phyloP scores from a whole-genome alignment of 2,113 vertebrate genomes.

The Probosciger aterrimus region DNA sequence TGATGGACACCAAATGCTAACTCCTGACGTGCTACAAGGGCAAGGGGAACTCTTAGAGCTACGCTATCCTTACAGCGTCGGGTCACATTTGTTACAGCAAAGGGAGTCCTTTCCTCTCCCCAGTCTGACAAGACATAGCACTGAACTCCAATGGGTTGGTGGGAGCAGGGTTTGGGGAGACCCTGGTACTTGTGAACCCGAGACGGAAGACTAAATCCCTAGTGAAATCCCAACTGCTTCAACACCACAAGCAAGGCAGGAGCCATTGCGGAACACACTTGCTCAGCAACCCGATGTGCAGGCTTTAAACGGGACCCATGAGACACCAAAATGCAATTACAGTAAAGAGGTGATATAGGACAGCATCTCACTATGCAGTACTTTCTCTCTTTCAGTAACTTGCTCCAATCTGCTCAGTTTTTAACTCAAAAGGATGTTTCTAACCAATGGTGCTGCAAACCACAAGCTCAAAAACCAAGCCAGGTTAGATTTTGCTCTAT shows the following conservation, averaged over 20 bases:
- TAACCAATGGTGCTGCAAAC: neutral
- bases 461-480: neutral
- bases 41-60: neutral
- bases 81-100: neutral
- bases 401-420: neutral
- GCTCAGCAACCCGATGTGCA: accelerated
- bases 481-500: slow-evolving; percentile 27
- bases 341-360: neutral
- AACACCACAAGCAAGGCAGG: neutral
- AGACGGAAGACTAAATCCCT: neutral
- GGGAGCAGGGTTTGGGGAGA: neutral
- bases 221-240: neutral
- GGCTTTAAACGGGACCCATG: neutral
- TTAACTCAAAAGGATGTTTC: neutral
- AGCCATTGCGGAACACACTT: neutral
- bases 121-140: neutral
- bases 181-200: neutral
- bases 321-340: neutral
- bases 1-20: accelerated
- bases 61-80: accelerated
- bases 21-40: neutral
- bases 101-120: neutral
- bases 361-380: neutral
- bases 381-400: neutral
- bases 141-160: accelerated